Conservation (phyloP, 2,113 vertebrate genomes). For the Callaeas wilsoni region DNA sequence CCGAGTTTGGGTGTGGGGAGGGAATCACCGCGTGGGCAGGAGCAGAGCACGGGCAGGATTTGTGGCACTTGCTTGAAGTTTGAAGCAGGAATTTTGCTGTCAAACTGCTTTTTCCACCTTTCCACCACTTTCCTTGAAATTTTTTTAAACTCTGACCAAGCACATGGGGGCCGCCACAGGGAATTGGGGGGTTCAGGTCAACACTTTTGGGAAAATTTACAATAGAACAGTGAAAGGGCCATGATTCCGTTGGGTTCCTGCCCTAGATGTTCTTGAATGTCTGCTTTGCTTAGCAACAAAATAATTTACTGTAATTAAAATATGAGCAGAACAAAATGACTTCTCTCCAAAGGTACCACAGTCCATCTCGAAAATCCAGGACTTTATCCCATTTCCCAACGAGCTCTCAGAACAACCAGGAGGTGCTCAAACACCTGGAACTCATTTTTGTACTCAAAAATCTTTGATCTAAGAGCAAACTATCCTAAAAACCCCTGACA, state of each 20-base stretch:
- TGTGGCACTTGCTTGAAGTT: background rate
- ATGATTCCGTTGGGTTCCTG: background rate
- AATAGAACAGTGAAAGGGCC: background rate
- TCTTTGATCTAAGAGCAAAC: background rate
- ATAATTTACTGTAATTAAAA: background rate
- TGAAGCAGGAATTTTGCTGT: background rate
- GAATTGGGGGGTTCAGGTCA: background rate
- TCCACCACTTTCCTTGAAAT: background rate
- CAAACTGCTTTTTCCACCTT: background rate
- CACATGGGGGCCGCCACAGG: background rate
- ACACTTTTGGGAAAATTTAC: background rate
- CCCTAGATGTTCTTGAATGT: constrained; percentile 23
- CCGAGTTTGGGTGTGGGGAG: background rate
- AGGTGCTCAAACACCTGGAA: background rate
- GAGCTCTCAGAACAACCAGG: background rate
- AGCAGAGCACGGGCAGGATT: background rate
- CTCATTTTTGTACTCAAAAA: background rate
- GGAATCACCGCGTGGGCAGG: background rate
- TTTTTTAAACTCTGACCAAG: background rate
- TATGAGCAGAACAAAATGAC: background rate
- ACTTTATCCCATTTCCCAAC: background rate
- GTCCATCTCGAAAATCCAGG: background rate
- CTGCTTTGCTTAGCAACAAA: background rate
- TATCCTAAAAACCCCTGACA: background rate
- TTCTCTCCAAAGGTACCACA: background rate